A percentile compares a stretch with the other conserved stretches of the same genome.
Conservation (phyloP, 1,140 invertebrate species). For the Drosophila punjabiensis region DNA sequence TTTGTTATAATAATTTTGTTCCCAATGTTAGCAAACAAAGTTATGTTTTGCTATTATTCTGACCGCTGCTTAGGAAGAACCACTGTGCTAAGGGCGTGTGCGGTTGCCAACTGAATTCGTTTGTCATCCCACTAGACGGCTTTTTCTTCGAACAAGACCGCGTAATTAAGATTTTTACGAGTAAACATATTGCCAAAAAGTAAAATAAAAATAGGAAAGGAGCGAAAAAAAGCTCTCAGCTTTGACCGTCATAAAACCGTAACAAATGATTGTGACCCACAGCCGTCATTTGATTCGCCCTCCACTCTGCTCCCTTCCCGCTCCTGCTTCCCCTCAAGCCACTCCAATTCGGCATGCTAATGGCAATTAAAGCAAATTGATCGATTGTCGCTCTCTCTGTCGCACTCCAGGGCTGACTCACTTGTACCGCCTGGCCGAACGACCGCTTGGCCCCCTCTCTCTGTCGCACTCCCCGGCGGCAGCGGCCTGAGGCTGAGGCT, state of each 20-base stretch:
- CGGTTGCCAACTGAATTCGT: conserved; percentile 12
- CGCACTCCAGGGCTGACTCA: conserved; percentile 64
- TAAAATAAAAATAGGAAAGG: conserved; percentile 30
- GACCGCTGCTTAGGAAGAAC: background rate
- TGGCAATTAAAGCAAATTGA: conserved; percentile 79
- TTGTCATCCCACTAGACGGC: conserved; percentile 30
- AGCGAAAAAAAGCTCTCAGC: conserved; percentile 37
- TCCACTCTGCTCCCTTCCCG: background rate
- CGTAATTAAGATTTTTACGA: conserved; percentile 56
- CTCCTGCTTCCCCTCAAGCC: conserved; percentile 12
- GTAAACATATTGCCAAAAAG: conserved; percentile 44
- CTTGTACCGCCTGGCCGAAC: conserved; percentile 6
- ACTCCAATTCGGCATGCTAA: conserved; percentile 71
- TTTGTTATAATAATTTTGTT: background rate
- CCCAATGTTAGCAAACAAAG: background rate
- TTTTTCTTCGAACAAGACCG: conserved; percentile 33
- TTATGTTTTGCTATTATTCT: background rate
- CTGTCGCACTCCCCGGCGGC: background rate
- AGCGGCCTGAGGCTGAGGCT: conserved; percentile 5
- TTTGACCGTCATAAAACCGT: conserved; percentile 48
- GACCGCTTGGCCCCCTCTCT: conserved; percentile 3
- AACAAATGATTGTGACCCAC: conserved; percentile 64
- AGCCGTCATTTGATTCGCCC: conserved; percentile 33
- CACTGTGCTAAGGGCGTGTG: conserved; percentile 41
- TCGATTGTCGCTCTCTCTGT: conserved; percentile 61